A percentile compares a stretch with the other conserved stretches of the same genome.
phyloP scores from a whole-genome alignment of 2,797 vertebrate species.

The Poecilia gillii region DNA sequence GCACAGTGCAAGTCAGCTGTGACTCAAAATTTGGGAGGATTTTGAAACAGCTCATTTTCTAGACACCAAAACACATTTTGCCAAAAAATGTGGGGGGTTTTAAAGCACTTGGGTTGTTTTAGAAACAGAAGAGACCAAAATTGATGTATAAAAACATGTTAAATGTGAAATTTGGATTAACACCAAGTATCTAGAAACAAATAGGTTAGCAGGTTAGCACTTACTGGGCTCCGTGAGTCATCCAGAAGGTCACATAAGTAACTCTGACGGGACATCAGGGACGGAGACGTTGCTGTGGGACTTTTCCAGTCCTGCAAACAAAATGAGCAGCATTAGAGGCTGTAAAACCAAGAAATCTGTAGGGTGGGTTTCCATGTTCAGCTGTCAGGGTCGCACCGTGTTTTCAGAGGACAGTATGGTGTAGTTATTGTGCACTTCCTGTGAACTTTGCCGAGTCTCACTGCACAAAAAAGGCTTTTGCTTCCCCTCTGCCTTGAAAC shows the following conservation, averaged over 20 bases:
- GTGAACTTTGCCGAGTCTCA: conserved; percentile 60
- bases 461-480: conserved; percentile 49
- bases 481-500: conserved; percentile 63
- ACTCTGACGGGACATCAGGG: conserved; percentile 33
- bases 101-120: no score
- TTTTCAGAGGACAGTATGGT: conserved; percentile 57
- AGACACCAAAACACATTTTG: no score
- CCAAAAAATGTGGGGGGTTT: no score
- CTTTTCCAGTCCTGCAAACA: conserved; percentile 65
- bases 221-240: conserved; percentile 61
- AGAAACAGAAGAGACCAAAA: no score
- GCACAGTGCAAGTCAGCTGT: no score
- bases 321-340: conserved; percentile 15
- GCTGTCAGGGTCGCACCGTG: conserved; percentile 60
- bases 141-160: no score
- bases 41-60: no score
- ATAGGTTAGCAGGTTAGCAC: neutral
- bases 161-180: neutral
- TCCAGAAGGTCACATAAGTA: conserved; percentile 63
- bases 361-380: neutral
- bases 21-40: no score
- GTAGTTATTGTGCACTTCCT: conserved; percentile 54
- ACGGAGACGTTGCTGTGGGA: conserved; percentile 40
- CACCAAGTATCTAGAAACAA: neutral
- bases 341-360: neutral